Base-by-base conservation (phyloP, 2,888 invertebrate genomes). In the Amiota minor region DNA sequence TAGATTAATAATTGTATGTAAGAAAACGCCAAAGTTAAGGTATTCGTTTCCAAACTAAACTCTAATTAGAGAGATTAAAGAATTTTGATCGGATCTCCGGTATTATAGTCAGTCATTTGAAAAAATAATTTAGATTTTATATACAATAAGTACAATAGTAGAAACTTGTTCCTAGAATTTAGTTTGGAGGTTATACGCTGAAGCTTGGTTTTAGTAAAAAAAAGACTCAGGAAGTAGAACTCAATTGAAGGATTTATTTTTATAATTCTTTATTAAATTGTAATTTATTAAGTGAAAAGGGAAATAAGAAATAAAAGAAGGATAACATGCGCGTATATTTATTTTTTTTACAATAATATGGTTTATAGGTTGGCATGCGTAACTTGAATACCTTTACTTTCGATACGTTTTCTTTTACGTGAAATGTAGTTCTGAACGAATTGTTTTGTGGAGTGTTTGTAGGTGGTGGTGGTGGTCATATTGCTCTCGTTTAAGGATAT, bases 371-470 rank as follows among this genome's bases (percentile, higher is more conserved):
- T 75, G 76, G 80, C 71, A 74, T 73, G 67, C 76, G 75, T 74
- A 64, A 67, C 80, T 79, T 81, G 86, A 89, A 88, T 90, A 90
- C 89, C 89, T 90, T 89, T 88, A 84, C 88, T 90, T 88, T 86
- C 84, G 85, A 89, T 85, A 86, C 88, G 88, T 88, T 88, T 87
- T 89, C 87, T 89, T 89, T 89, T 90, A 81, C 88, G 88, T 78
- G 86, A 84, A 80, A 88, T 87, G 82, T 90, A 90, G 85, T 83
- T 89, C 86, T 87, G 82, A 82, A 89, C 83, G 80, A 89, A 89
- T 85, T 84, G 77, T 79, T 89, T 89, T 86, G 88, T 85, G 83
- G 83, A 87, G 80, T 85, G 80, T 83, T 83, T 83, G 78, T 83
- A 81, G 70, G 85, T 80, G 79, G 83, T 81, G 68, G 86, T 79